These are phyloP conservation scores for Drosophila formosana DNA, from an alignment of 2,888 invertebrate species.

Conservation along the genomic window DNA sequence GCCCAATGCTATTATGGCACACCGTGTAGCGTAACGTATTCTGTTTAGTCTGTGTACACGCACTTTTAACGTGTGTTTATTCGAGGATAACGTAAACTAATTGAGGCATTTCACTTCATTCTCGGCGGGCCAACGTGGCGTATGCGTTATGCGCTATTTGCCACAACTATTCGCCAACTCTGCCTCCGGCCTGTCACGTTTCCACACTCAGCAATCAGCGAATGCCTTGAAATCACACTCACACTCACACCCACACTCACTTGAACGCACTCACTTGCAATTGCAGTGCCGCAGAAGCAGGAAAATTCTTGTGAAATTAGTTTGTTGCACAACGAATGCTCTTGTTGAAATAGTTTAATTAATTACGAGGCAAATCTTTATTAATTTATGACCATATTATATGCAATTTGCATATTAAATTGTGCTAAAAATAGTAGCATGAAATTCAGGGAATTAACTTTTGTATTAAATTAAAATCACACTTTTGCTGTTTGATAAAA, in stretches of 20 bases:
- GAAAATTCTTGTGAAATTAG: background rate
- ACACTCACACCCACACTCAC: constrained; percentile 15
- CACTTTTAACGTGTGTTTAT: constrained; percentile 79
- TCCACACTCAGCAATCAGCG: constrained; percentile 42
- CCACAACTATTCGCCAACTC: constrained; percentile 29
- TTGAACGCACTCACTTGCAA: constrained; percentile 29
- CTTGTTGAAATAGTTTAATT: background rate
- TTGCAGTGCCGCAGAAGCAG: constrained; percentile 39
- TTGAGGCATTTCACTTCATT: constrained; percentile 65
- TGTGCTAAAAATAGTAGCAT: too few relatives aligned
- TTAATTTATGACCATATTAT: too few relatives aligned
- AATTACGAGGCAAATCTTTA: too few relatives aligned
- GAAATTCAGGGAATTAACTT: too few relatives aligned
- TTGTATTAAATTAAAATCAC: too few relatives aligned
- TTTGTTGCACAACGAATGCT: background rate
- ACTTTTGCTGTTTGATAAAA: too few relatives aligned
- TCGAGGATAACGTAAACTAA: constrained; percentile 71
- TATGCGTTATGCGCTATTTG: constrained; percentile 47
- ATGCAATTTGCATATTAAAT: background rate
- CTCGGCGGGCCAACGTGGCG: constrained; percentile 35
- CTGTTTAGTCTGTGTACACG: constrained; percentile 68
- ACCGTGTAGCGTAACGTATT: constrained; percentile 4
- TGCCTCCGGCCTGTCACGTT: constrained; percentile 69
- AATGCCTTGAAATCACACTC: constrained; percentile 48
- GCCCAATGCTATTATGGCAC: constrained; percentile 56